A percentile compares a stretch with the other conserved stretches of the same genome.
These are phyloP conservation scores for Crax fasciolata DNA, from an alignment of 2,797 vertebrate genomes.

Conservation along the genomic window DNA sequence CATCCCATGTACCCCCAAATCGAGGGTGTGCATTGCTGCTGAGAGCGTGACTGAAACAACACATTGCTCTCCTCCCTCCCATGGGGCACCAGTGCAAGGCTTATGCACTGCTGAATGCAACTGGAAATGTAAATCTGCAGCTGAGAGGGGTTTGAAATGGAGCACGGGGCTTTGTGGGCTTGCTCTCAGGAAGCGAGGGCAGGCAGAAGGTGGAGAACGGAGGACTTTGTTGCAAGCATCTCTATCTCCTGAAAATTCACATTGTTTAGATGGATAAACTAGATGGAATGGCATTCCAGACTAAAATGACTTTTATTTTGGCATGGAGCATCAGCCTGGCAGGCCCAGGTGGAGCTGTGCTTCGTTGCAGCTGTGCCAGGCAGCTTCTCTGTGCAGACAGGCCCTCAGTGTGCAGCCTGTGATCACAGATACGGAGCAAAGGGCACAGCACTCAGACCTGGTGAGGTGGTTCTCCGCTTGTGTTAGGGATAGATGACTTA, in stretches of 20 bases:
- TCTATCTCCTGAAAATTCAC: not conserved
- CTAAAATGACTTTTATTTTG: not conserved
- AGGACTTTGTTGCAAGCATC: not conserved
- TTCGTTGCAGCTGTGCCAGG: not conserved
- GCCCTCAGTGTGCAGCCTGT: not conserved
- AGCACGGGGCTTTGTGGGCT: not conserved
- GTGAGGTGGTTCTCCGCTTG: not conserved
- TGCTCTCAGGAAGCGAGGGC: not conserved
- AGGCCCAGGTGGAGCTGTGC: not conserved
- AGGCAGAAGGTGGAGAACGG: not conserved
- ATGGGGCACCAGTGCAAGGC: not conserved
- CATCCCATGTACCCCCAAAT: rapidly evolving
- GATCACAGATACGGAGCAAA: not conserved
- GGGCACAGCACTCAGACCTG: not conserved
- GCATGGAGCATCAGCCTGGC: not conserved
- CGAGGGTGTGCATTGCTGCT: rapidly evolving
- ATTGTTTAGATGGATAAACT: not conserved
- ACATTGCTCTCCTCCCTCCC: not conserved
- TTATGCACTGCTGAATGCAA: not conserved
- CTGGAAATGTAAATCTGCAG: not conserved
- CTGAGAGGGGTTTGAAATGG: not conserved
- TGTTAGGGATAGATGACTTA: not conserved
- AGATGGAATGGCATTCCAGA: not conserved
- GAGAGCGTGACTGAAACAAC: not conserved
- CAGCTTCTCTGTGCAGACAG: not conserved